Percentiles rank a stretch among this genome's conserved stretches.
Evolutionary conservation across 1,140 invertebrate genomes (phyloP).

Genomic region (Acromyrmex echinatior): DNA sequence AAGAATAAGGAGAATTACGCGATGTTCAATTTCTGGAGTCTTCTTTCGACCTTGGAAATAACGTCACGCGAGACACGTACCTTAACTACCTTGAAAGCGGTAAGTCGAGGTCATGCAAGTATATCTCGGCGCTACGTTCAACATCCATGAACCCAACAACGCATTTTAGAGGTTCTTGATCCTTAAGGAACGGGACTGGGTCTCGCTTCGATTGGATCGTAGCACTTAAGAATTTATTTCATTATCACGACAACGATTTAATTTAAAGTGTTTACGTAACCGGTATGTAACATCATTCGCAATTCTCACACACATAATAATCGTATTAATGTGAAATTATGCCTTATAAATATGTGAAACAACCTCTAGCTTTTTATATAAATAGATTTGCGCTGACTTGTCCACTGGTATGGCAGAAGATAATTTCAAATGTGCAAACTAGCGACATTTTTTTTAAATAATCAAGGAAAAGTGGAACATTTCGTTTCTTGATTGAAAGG

Average conservation of each 20-base stretch:
- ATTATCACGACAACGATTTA: constrained; percentile 4
- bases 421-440: constrained; percentile 8
- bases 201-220: constrained; percentile 18
- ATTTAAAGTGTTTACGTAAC: background rate
- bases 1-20: constrained; percentile 14
- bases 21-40: constrained; percentile 74
- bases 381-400: background rate
- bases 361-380: background rate
- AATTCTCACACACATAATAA: background rate
- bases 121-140: constrained; percentile 36
- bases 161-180: constrained; percentile 59
- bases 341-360: background rate
- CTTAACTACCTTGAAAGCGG: constrained; percentile 80
- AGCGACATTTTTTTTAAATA: constrained; percentile 21
- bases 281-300: background rate
- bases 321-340: background rate
- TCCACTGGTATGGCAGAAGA: background rate
- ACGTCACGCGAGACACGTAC: constrained; percentile 81
- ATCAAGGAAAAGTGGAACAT: constrained; percentile 34
- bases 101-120: constrained; percentile 76
- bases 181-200: constrained; percentile 32
- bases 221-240: constrained; percentile 2
- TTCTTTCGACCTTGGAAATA: constrained; percentile 85
- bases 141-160: constrained; percentile 45
- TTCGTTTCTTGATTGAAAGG: constrained; percentile 5